These are phyloP conservation scores for Brenthis ino DNA, from an alignment of 2,888 invertebrate species.

Conservation along the genomic window DNA sequence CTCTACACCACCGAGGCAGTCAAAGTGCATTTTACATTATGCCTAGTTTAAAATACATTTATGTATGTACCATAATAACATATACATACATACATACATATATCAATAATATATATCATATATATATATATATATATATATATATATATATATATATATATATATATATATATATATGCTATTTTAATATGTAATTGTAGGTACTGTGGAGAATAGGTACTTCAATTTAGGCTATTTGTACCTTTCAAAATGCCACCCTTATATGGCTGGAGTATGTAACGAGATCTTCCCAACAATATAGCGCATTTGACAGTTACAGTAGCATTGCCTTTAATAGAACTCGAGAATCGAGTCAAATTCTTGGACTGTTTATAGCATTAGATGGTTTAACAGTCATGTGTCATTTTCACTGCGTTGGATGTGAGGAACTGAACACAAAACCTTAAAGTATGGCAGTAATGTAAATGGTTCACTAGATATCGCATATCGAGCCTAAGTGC, in stretches of 20 bases:
- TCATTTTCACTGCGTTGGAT: slow-evolving; percentile 57
- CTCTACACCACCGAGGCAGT: too few species aligned
- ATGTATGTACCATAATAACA: too few species aligned
- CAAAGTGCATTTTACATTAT: too few species aligned
- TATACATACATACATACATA: too few species aligned
- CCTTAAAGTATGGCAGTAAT: slow-evolving; percentile 53
- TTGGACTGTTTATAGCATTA: slow-evolving; percentile 38
- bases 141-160: too few species aligned
- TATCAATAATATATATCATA: too few species aligned
- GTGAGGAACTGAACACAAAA: slow-evolving; percentile 46
- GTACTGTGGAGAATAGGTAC: background rate
- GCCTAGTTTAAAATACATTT: too few species aligned
- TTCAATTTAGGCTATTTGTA: slow-evolving; percentile 3
- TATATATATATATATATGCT: too few species aligned
- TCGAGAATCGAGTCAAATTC: slow-evolving; percentile 49
- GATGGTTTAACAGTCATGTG: slow-evolving; percentile 33
- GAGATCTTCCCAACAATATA: slow-evolving; percentile 58
- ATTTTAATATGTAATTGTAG: background rate
- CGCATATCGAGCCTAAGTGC: slow-evolving; percentile 46
- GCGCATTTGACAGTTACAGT: slow-evolving; percentile 62
- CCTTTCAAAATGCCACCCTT: slow-evolving; percentile 35
- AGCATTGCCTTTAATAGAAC: slow-evolving; percentile 58
- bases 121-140: too few species aligned
- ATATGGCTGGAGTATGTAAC: slow-evolving; percentile 53
- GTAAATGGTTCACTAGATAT: slow-evolving; percentile 47